Evolutionary conservation across 2,113 vertebrate species (phyloP).

Genomic region (crab-eating macaque (Macaca fascicularis)): T2T-MFA8v1.1 NC_088384.1:77811001-77811500

Average conservation of each 20-base stretch:
- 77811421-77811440: not conserved
- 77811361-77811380: not conserved
- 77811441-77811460: too few species aligned
- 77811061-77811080: conserved; percentile 93
- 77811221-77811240: not conserved
- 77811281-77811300: not conserved
- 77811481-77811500: too few species aligned
- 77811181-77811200: not conserved
- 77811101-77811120: conserved; percentile 91
- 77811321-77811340: not conserved
- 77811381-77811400: not conserved
- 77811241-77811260: not conserved
- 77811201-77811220: fast-evolving
- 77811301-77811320: not conserved
- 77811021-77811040: conserved; percentile 96
- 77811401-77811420: not conserved
- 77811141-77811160: conserved; percentile 50
- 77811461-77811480: too few species aligned
- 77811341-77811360: not conserved
- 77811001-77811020: conserved; percentile 91
- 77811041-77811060: conserved; percentile 92
- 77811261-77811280: not conserved
- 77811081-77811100: conserved; percentile 93
- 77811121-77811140: conserved; percentile 95
- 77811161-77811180: not conserved